Evolutionary conservation across 2,888 invertebrate species (phyloP).

Genomic region (Tanaodytes sp.): DNA sequence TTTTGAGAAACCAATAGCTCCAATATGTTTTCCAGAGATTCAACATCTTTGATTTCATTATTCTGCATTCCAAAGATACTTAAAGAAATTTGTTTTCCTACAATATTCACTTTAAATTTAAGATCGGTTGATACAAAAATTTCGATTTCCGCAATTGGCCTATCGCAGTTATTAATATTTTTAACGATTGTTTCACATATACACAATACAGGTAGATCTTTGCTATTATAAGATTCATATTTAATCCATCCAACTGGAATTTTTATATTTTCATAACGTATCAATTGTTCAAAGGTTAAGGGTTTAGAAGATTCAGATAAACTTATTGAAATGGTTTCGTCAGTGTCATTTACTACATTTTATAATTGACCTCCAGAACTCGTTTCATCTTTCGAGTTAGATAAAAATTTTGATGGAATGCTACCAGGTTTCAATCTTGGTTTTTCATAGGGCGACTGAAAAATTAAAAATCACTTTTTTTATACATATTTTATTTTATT

Average conservation of each 20-base stretch:
- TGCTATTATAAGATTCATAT: not conserved
- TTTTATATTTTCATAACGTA: not conserved
- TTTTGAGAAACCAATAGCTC: slow-evolving; percentile 2
- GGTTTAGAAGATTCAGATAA: not conserved
- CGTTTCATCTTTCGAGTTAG: not conserved
- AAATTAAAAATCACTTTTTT: slow-evolving; percentile 1
- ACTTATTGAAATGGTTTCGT: too few species aligned
- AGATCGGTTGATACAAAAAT: not conserved
- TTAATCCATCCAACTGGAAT: slow-evolving; percentile 7
- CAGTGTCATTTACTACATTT: not conserved
- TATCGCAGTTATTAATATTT: too few species aligned
- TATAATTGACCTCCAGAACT: too few species aligned
- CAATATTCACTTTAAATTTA: not conserved
- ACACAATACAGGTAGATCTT: not conserved
- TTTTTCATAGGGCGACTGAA: not conserved
- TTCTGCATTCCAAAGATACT: slow-evolving; percentile 1
- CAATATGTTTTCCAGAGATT: slow-evolving; percentile 2
- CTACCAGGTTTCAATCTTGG: slow-evolving; percentile 6
- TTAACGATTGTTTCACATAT: not conserved
- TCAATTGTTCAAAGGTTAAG: not conserved
- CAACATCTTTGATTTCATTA: not conserved
- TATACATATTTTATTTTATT: too few species aligned
- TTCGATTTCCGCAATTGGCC: not conserved
- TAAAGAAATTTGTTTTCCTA: not conserved
- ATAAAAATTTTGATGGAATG: slow-evolving; percentile 2